Evolutionary conservation across 2,113 vertebrate genomes (phyloP), one percentile per base, ranked within the genome.

Genomic region (Salminus brasiliensis): DNA sequence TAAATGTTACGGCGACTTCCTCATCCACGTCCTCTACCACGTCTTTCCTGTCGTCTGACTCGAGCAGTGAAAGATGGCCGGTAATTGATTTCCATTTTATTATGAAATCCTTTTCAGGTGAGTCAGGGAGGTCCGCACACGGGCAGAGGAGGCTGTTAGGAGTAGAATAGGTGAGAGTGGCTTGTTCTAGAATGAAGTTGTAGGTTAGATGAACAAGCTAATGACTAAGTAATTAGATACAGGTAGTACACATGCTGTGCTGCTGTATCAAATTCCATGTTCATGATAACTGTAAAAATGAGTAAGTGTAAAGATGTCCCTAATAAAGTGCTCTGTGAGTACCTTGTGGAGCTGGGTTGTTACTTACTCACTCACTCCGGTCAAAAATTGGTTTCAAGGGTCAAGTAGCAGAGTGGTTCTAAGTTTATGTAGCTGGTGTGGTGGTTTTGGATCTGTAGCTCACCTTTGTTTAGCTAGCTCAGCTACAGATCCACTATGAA

Each of bases 61-160:
- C 23, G 23, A 29, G 59, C 41, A 27, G 2, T 60, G 72, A 82
- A 43, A 62, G 55, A 9, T 66, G 62, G 34, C 62, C 62, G 39
- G 65, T 78, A 84, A 84, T 78, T 84, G 83, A 69, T 71, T 79
- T 83, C 74, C 72, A 81, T 80, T 79, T 75, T 76, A 81, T 83
- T 59, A 79, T 45, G 29, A 81, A 78, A 83, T 81, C 71, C 70
- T 66, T 74, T 84, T 73, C 62, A 43, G n/a, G 29, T 25, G 67
- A n/a, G n/a, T n/a, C n/a, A 23, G 41, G 23, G 27, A 27, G 53
- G 27, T 21, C 2, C 52, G 1, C 72, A 39, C 70, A 72, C 23
- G 13, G 13, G 53, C 2, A 32, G 45, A 29, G 15, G 25, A 55
- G 74, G 34, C 21, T 2, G 3, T 25, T 25, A 1, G 52, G 8